Evolutionary conservation across 1,140 invertebrate genomes (phyloP).

Genomic region (Drosophila ficusphila): DNA sequence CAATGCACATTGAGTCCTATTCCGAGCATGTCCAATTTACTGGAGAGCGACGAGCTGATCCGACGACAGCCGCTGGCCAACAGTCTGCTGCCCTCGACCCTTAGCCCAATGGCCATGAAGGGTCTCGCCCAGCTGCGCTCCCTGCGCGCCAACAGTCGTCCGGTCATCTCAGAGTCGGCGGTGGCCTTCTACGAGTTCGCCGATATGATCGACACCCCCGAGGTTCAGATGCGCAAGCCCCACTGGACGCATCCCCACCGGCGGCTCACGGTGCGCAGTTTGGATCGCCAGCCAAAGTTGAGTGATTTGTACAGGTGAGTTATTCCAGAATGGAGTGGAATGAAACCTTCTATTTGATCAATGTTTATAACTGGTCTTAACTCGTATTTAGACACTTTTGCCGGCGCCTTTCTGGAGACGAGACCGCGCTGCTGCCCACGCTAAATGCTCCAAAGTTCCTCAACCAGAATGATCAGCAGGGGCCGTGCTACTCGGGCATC

Average conservation of each 20-base stretch:
- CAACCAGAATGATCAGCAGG: conserved; percentile 66
- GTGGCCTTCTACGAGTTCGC: conserved; percentile 72
- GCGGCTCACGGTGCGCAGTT: conserved; percentile 67
- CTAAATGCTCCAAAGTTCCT: conserved; percentile 72
- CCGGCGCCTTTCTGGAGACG: conserved; percentile 64
- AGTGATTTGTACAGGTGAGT: conserved; percentile 67
- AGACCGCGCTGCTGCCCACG: conserved; percentile 68
- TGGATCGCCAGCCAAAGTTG: conserved; percentile 69
- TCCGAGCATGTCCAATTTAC: conserved; percentile 89
- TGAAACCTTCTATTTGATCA: too few species aligned
- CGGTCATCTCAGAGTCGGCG: conserved; percentile 77
- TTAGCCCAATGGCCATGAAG: conserved; percentile 89
- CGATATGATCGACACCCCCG: conserved; percentile 64
- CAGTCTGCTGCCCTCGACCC: conserved; percentile 46
- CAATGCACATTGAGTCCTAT: conserved; percentile 91
- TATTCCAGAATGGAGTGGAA: too few species aligned
- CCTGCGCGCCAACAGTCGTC: conserved; percentile 88
- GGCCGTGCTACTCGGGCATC: conserved; percentile 86
- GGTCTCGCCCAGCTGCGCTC: conserved; percentile 92
- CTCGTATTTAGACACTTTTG: background rate
- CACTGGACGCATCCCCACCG: conserved; percentile 70
- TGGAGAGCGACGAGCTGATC: conserved; percentile 76
- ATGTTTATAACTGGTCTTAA: background rate
- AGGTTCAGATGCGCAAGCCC: conserved; percentile 57
- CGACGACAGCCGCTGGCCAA: conserved; percentile 66